phyloP scores from a whole-genome alignment of 2,797 vertebrate species.

The Threskiornis aethiopicus region DNA sequence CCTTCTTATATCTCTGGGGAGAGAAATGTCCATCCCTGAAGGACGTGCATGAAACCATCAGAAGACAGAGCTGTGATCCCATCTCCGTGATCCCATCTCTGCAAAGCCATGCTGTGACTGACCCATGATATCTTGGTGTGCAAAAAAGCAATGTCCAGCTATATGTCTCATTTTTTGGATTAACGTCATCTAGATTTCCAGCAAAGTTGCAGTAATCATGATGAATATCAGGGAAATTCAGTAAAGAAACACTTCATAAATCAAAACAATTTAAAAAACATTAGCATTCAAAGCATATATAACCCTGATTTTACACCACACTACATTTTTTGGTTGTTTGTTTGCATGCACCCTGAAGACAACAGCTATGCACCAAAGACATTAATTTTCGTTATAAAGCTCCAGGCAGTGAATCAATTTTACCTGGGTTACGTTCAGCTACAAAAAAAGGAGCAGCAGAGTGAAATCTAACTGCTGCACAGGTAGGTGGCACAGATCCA shows the following conservation, averaged over 20 bases:
- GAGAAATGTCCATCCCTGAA: background rate
- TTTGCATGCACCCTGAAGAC: background rate
- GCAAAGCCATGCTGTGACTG: background rate
- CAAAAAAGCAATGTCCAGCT: background rate
- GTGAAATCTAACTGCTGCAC: background rate
- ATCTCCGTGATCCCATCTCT: background rate
- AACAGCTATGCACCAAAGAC: background rate
- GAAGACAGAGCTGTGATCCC: background rate
- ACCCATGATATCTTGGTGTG: fast-evolving
- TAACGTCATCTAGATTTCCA: background rate
- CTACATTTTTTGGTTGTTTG: background rate
- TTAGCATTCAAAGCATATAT: background rate
- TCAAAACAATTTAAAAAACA: background rate
- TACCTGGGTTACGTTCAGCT: background rate
- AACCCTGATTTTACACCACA: background rate
- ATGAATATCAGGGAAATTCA: background rate
- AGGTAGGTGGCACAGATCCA: background rate
- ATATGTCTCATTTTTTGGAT: background rate
- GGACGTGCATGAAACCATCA: fast-evolving
- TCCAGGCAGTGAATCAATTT: background rate
- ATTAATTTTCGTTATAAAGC: background rate
- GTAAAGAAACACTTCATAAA: conserved; percentile 1
- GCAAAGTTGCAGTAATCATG: background rate
- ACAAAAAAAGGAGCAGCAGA: background rate
- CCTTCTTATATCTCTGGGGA: background rate